Evolutionary conservation across 2,113 vertebrate genomes (phyloP).

Genomic region (Gobius niger): DNA sequence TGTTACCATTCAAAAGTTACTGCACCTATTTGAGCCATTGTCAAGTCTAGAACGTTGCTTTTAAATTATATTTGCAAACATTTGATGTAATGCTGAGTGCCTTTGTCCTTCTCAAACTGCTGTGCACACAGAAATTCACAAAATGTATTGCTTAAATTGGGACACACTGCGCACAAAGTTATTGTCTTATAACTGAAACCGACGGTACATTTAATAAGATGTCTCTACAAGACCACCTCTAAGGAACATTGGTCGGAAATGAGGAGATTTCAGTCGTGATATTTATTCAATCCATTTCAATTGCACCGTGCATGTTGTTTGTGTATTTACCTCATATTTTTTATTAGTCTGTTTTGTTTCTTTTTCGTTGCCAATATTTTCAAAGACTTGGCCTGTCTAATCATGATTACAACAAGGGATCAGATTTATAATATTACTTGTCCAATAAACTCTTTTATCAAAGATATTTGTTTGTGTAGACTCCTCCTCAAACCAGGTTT

Average conservation of each 20-base stretch:
- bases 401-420: slow-evolving; percentile 49
- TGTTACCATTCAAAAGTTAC: slow-evolving; percentile 6
- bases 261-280: background rate
- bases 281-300: slow-evolving; percentile 47
- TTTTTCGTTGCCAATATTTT: slow-evolving; percentile 52
- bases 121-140: slow-evolving; percentile 39
- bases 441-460: slow-evolving; percentile 75
- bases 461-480: slow-evolving; percentile 42
- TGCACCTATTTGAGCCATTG: slow-evolving; percentile 11
- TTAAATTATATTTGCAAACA: slow-evolving; percentile 25
- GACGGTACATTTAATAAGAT: slow-evolving; percentile 13
- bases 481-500: slow-evolving; percentile 12
- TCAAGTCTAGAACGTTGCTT: slow-evolving; percentile 18
- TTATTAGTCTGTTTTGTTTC: slow-evolving; percentile 17
- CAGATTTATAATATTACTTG: slow-evolving; percentile 62
- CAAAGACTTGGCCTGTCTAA: slow-evolving; percentile 31
- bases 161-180: slow-evolving; percentile 28
- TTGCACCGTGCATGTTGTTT: slow-evolving; percentile 27
- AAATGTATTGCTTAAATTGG: slow-evolving; percentile 43
- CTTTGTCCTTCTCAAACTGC: slow-evolving; percentile 50
- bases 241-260: slow-evolving; percentile 10
- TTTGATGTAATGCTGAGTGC: slow-evolving; percentile 60
- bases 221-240: slow-evolving; percentile 11
- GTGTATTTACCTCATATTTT: slow-evolving; percentile 27
- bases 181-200: slow-evolving; percentile 20